Conservation (phyloP, 2,888 invertebrate species). For the Cryptus armator region DNA sequence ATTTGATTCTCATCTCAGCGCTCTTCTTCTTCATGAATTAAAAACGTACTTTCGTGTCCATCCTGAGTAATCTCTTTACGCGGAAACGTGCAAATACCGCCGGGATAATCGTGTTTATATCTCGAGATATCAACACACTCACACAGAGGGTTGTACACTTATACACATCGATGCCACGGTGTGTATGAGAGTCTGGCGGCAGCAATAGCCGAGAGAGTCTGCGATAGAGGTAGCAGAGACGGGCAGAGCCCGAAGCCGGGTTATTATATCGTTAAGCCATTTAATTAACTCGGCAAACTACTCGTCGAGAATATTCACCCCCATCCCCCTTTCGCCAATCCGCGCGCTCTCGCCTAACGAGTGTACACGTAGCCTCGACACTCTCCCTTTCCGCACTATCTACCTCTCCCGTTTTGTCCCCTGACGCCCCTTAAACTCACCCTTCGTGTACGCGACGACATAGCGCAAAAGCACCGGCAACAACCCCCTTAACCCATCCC, state of each 20-base stretch:
- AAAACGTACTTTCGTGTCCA: conserved; percentile 27
- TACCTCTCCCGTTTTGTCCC: conserved; percentile 60
- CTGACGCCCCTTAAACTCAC: conserved; percentile 53
- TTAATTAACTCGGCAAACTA: conserved; percentile 85
- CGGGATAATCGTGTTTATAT: conserved; percentile 47
- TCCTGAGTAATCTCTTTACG: conserved; percentile 9
- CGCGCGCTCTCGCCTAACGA: conserved; percentile 81
- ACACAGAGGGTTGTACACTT: not conserved
- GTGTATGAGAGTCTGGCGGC: conserved; percentile 21
- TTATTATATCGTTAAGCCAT: conserved; percentile 85
- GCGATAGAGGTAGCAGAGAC: conserved; percentile 70
- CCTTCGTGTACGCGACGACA: conserved; percentile 25
- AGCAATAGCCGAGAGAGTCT: conserved; percentile 16
- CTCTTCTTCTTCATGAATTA: conserved; percentile 21
- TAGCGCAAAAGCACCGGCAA: conserved; percentile 52
- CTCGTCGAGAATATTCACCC: conserved; percentile 82
- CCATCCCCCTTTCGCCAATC: conserved; percentile 71
- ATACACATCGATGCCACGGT: not conserved
- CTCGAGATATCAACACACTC: conserved; percentile 16
- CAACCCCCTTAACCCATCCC: conserved; percentile 45
- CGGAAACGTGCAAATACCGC: conserved; percentile 28
- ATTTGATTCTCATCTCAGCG: conserved; percentile 43
- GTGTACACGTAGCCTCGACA: conserved; percentile 74
- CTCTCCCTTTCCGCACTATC: conserved; percentile 56
- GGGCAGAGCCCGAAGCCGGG: conserved; percentile 77